These are phyloP conservation scores for Micropoecilia bifurca DNA, from an alignment of 2,797 vertebrate genomes.

Conservation along the genomic window DNA sequence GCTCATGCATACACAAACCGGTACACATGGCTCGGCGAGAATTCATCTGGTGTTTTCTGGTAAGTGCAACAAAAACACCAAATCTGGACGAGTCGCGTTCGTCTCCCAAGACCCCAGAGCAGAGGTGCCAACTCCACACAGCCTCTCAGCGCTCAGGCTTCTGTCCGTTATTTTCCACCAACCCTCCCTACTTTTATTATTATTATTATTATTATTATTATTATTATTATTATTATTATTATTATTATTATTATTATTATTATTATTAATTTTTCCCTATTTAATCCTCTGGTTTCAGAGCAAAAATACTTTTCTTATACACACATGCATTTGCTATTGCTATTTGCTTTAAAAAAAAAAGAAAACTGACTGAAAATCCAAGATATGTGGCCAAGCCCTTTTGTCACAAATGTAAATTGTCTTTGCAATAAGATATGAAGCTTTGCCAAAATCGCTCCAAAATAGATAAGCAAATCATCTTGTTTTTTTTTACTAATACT, in stretches of 20 bases:
- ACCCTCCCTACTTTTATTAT: slow-evolving; percentile 12
- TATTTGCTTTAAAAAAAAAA: slow-evolving; percentile 60
- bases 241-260: background rate
- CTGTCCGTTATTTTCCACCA: slow-evolving; percentile 44
- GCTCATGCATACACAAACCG: slow-evolving; percentile 57
- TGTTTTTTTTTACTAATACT: slow-evolving; percentile 31
- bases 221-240: slow-evolving; percentile 18
- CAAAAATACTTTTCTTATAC: slow-evolving; percentile 39
- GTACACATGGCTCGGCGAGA: slow-evolving; percentile 74
- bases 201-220: background rate
- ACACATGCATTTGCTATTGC: slow-evolving; percentile 58
- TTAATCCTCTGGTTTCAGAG: background rate
- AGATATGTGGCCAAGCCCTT: slow-evolving; percentile 59
- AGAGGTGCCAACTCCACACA: slow-evolving; percentile 79
- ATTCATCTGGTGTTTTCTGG: slow-evolving; percentile 83
- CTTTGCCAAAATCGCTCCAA: slow-evolving; percentile 54
- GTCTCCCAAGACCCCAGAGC: slow-evolving; percentile 74
- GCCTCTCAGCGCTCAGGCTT: slow-evolving; percentile 52
- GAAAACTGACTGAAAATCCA: slow-evolving; percentile 64
- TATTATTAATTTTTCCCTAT: slow-evolving; percentile 24
- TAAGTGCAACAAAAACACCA: slow-evolving; percentile 84
- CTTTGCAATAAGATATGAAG: slow-evolving; percentile 65
- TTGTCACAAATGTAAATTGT: slow-evolving; percentile 67
- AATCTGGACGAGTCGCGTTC: slow-evolving; percentile 82
- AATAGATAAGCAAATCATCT: slow-evolving; percentile 65